Evolutionary conservation across 2,797 vertebrate species (phyloP).

Genomic region (Microctenopoma lineatum): DNA sequence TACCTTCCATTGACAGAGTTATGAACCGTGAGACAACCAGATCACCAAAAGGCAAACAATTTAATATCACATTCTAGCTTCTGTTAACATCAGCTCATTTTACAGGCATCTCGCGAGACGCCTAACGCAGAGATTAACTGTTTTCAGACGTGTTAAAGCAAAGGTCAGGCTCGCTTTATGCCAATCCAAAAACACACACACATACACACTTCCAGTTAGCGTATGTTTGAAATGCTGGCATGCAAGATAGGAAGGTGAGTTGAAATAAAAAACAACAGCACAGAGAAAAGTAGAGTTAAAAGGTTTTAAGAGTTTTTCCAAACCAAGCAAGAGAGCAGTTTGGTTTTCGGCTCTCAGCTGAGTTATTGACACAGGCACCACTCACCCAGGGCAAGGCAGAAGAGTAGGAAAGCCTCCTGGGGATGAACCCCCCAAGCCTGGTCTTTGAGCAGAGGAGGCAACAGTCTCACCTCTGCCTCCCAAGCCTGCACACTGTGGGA

Average conservation of each 20-base stretch:
- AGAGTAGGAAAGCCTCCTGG: slow-evolving; percentile 90
- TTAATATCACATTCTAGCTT: slow-evolving; percentile 8
- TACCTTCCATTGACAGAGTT: slow-evolving; percentile 29
- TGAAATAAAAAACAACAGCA: slow-evolving; percentile 14
- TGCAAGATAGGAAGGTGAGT: slow-evolving; percentile 45
- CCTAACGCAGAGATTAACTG: neutral
- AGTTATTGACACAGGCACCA: slow-evolving; percentile 73
- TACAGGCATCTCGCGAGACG: slow-evolving; percentile 12
- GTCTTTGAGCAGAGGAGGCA: slow-evolving; percentile 94
- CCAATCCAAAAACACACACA: slow-evolving; percentile 23
- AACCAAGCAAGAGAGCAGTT: slow-evolving; percentile 10
- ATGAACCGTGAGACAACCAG: slow-evolving; percentile 31
- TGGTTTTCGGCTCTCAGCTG: slow-evolving; percentile 5
- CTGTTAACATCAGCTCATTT: slow-evolving; percentile 35
- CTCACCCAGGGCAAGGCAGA: slow-evolving; percentile 98
- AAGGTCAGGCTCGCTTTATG: slow-evolving; percentile 35
- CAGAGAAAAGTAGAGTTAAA: slow-evolving; percentile 24
- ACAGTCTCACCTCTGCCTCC: slow-evolving; percentile 83
- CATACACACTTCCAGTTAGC: slow-evolving; percentile 37
- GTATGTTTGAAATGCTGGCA: slow-evolving; percentile 34
- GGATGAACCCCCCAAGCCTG: slow-evolving; percentile 91
- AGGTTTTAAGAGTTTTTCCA: slow-evolving; percentile 15
- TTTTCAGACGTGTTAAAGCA: slow-evolving; percentile 27
- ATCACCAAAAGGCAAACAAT: slow-evolving; percentile 28
- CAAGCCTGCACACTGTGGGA: slow-evolving; percentile 78